Base-by-base conservation (phyloP, 2,113 vertebrate species). In the Hiodon alosoides region DNA sequence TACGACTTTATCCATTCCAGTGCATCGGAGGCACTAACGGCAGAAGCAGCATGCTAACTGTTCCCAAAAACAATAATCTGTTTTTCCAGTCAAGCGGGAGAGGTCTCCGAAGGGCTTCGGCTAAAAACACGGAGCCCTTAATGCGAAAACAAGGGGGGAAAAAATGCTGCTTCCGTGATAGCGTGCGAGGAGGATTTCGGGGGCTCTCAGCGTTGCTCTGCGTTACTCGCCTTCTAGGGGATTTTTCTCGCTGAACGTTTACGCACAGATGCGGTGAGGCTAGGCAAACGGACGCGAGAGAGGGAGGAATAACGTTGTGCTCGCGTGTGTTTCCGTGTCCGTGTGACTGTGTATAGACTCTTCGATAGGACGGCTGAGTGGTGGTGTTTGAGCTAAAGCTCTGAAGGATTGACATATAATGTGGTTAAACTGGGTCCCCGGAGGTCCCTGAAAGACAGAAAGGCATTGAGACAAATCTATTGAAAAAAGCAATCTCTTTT, bases 11-110 rank as follows among this genome's bases (percentile, higher is more conserved):
- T 79, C 67, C 70, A 52, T 60, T 31, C 72, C 64, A 46, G 51
- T 4, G 50, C 53, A 57, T 8, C 77, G 53, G 11, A 69, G 70
- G 70, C 62, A 55, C 46, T 48, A 73, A 78, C 75, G 75, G 70
- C 72, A 71, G 76, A 76, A 76, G 31, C 78, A 66, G 69, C 52
- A 72, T 68, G 68, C 67, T 50, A 46, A 65, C 54, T 53, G 67
- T 69, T 77, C 71, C 80, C 78, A 80, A 80, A 80, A 84, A 81
- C 78, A 84, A 84, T 82, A 80, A 65, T 84, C 81, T 82, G 81
- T 76, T 85, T 84, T 80, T 83, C 67, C 77, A 76, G 50, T 86
- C 83, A 77, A 71, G 72, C 55, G 57, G 78, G 65, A 75, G 61
- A 14, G 52, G 54, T 68, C 47, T 69, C 64, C 72, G 66, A 72